phyloP scores from a whole-genome alignment of 2,797 vertebrate genomes.

The Heliangelus exortis region DNA sequence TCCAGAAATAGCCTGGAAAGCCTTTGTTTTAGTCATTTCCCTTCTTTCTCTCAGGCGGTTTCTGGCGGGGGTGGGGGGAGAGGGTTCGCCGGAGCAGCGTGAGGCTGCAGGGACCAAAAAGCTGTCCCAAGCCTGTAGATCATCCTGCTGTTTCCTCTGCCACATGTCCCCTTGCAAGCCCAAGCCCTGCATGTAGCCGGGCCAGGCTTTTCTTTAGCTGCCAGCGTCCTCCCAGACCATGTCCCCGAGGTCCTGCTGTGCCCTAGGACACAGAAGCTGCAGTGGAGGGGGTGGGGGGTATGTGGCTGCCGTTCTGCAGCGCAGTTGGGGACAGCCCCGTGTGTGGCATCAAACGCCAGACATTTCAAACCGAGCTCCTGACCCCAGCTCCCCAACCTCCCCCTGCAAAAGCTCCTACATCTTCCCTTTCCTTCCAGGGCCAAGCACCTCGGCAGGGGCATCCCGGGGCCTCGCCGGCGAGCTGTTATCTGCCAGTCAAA shows the following conservation, averaged over 20 bases:
- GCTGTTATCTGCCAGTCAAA: conserved; percentile 86
- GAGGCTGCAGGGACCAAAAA: neutral
- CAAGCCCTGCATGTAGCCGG: neutral
- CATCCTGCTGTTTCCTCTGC: neutral
- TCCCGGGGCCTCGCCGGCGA: conserved; percentile 71
- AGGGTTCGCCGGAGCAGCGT: neutral
- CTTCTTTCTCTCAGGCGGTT: neutral
- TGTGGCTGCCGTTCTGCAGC: neutral
- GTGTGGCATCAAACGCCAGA: neutral
- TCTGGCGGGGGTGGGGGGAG: neutral
- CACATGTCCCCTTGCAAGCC: neutral
- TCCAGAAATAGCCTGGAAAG: conserved; percentile 56
- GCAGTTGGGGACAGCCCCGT: rapidly evolving
- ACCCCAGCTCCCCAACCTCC: neutral
- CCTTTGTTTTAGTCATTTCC: conserved; percentile 54
- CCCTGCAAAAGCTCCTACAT: conserved; percentile 2
- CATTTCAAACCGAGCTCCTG: neutral
- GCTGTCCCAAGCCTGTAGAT: neutral
- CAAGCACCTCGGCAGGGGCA: conserved; percentile 27
- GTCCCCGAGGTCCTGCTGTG: rapidly evolving
- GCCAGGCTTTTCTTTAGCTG: neutral
- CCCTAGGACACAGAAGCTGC: neutral
- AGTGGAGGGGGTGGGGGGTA: no score
- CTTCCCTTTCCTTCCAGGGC: neutral
- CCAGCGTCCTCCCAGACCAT: neutral